phyloP scores from a whole-genome alignment of 2,797 vertebrate genomes.

The Brotula barbata region DNA sequence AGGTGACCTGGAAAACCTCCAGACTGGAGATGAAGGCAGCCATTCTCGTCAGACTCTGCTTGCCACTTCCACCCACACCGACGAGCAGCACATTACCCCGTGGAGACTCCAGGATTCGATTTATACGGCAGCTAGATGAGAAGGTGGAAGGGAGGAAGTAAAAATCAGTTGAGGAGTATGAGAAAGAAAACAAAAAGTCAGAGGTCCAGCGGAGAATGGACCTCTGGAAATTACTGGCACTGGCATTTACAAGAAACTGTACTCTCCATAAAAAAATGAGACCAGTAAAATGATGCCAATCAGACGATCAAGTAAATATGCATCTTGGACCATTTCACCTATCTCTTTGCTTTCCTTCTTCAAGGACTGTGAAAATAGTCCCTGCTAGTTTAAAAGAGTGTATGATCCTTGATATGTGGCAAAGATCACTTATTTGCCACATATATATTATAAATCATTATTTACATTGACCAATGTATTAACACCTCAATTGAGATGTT shows the following conservation, averaged over 20 bases:
- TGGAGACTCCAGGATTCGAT: conserved; percentile 90
- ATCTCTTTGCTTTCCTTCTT: too few species aligned
- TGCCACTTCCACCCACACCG: conserved; percentile 93
- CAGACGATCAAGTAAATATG: too few species aligned
- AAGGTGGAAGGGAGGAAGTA: conserved; percentile 44
- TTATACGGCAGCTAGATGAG: conserved; percentile 88
- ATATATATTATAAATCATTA: too few species aligned
- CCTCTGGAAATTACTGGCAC: conserved; percentile 35
- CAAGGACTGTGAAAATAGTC: conserved; percentile 4
- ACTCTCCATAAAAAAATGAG: conserved; percentile 1
- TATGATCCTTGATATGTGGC: too few species aligned
- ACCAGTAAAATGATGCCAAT: background rate
- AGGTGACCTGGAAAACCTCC: conserved; percentile 93
- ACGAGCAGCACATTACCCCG: conserved; percentile 90
- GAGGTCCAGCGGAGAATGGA: conserved; percentile 17
- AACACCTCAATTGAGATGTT: too few species aligned
- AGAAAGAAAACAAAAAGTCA: conserved; percentile 26
- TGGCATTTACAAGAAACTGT: conserved; percentile 5
- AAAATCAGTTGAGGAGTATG: conserved; percentile 30
- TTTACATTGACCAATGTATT: too few species aligned
- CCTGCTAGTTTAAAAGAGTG: background rate
- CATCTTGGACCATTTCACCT: too few species aligned
- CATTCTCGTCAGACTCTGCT: conserved; percentile 93
- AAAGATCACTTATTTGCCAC: too few species aligned
- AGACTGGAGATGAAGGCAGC: conserved; percentile 92